A percentile compares a stretch with the other conserved stretches of the same genome.
These are phyloP conservation scores for Drymodes brunneopygia DNA, from an alignment of 2,113 vertebrate species.

Conservation along the genomic window DNA sequence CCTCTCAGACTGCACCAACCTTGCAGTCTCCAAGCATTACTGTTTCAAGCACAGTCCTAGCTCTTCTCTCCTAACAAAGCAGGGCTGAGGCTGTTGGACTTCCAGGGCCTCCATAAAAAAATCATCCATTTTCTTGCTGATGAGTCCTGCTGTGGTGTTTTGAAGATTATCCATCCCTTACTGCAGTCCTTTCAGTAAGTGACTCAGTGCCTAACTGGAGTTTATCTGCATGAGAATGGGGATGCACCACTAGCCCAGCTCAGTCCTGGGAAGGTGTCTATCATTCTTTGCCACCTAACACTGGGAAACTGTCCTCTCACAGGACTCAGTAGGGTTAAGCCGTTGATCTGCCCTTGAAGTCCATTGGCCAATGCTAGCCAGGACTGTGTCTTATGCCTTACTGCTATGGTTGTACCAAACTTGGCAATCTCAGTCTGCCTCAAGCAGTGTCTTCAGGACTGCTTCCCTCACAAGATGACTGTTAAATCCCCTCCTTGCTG, in stretches of 20 bases:
- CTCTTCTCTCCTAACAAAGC: neutral
- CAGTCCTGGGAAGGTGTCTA: neutral
- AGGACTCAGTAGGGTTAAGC: neutral
- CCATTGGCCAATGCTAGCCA: neutral
- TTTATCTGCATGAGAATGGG: rapidly evolving
- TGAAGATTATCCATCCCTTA: neutral
- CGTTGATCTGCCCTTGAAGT: neutral
- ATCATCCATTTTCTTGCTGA: neutral
- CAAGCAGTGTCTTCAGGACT: neutral
- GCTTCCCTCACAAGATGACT: neutral
- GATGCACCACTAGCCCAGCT: neutral
- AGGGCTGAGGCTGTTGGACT: neutral
- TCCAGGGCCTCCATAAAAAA: neutral
- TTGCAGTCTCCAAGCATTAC: neutral
- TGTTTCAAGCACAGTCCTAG: neutral
- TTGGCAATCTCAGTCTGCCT: neutral
- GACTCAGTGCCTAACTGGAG: neutral
- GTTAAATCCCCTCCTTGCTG: neutral
- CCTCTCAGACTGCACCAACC: neutral
- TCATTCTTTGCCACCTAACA: neutral
- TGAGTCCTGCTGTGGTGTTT: neutral
- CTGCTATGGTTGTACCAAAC: neutral
- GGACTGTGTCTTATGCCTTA: neutral
- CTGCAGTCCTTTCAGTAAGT: neutral
- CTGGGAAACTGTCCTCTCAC: neutral